Base-by-base conservation (phyloP, 1,140 invertebrate species). In the Drosophila virilis region DNA sequence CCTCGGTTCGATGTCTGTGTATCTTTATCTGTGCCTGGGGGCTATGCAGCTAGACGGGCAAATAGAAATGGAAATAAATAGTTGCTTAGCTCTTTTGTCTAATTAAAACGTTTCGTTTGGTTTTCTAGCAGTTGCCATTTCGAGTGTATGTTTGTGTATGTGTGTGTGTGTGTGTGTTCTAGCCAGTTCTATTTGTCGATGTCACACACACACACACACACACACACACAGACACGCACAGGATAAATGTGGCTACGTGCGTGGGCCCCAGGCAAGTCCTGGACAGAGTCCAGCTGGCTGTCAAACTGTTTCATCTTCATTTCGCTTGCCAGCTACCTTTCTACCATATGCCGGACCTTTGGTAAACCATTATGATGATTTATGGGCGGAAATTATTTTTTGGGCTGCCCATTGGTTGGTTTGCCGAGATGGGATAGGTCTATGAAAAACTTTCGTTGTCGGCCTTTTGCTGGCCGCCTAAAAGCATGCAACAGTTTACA, bases 321-420 rank as follows among this genome's bases (percentile, higher is more conserved):
- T 85, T 78, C 74, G 75, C 59, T 78, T 78, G 58, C 13, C 52
- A 64, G 59, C 73, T 40, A 45, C 45, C 46, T 46, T 40, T 50
- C 45, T 46, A 52, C 43, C 76, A 68, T 72, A 57, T 68, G 66
- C 66, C 51, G 42, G 45, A 37, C 48, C 76, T 48, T 60, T 46
- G 72, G 57, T 28, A 9, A 35, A 46, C 83, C 83, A 88, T 86
- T 83, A 88, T 82, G 76, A 86, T 86, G 83, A 88, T 86, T 86
- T 88, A 86, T 86, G 79, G 74, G 74, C 80, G 83, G 83, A 86
- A 88, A 86, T 86, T 80, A 88, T 86, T 88, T 86, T 82, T 71
- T 76, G 65, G 55, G 22, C 64, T 32, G 38, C 33, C 45, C 58
- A 62, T 58, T 37, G 43, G 46, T 51, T 59, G 48, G 22, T 28